These are phyloP conservation scores for Cnemophilus loriae DNA, from an alignment of 2,113 vertebrate species.

Conservation along the genomic window DNA sequence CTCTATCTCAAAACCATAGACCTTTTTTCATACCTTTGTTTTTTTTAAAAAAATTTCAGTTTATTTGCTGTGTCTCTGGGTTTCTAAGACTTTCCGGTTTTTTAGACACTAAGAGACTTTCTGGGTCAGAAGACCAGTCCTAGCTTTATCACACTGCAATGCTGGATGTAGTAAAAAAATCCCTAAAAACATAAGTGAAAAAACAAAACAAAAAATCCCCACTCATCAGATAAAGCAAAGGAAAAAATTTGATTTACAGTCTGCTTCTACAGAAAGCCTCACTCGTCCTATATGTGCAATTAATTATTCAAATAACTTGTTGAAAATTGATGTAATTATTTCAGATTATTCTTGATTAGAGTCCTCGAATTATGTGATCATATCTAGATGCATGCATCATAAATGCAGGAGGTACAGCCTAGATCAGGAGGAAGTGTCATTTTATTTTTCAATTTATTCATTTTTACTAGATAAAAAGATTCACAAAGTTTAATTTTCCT, in stretches of 20 bases:
- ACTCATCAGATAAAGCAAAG: neutral
- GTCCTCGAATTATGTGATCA: neutral
- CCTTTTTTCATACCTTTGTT: neutral
- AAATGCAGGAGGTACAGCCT: neutral
- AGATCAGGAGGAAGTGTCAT: neutral
- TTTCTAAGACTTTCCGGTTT: neutral
- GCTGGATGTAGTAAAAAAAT: neutral
- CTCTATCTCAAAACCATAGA: neutral
- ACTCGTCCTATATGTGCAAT: neutral
- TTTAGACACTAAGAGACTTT: neutral
- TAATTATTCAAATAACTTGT: slow-evolving; percentile 15
- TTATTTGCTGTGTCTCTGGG: neutral
- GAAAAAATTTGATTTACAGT: neutral
- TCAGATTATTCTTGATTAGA: slow-evolving; percentile 5
- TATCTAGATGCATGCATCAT: neutral
- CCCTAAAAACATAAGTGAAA: neutral
- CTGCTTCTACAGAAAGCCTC: neutral
- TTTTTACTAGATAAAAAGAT: neutral
- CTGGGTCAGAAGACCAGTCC: neutral
- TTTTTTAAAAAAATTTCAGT: neutral
- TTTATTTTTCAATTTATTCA: neutral
- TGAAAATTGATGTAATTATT: neutral
- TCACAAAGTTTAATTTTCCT: neutral
- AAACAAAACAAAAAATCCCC: neutral
- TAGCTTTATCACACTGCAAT: accelerated